Percentiles rank a stretch among this genome's conserved stretches.
These are phyloP conservation scores for Myzus persicae DNA, from an alignment of 1,140 invertebrate genomes.

Conservation along the genomic window DNA sequence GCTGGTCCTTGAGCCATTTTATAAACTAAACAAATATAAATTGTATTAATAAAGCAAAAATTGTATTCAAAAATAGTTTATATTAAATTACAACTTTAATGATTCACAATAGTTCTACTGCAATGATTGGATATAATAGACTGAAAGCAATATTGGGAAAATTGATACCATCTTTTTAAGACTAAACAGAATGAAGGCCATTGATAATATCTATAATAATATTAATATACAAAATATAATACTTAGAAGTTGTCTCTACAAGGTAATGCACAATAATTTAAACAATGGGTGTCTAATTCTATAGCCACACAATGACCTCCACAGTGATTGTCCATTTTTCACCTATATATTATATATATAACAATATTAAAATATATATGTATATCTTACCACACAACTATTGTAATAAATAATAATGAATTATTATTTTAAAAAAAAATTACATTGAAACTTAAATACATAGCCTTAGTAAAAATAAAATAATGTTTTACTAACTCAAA, in stretches of 20 bases:
- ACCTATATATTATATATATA: not conserved
- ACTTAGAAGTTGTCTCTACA: conserved; percentile 57
- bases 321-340: not conserved
- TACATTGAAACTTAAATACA: not conserved
- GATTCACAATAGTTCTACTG: not conserved
- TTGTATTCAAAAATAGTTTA: not conserved
- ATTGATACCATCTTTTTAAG: not conserved
- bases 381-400: not conserved
- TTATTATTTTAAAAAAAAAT: not conserved
- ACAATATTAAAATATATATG: not conserved
- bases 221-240: not conserved
- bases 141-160: not conserved
- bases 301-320: conserved; percentile 64
- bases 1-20: conserved; percentile 70
- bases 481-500: not conserved
- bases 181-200: not conserved
- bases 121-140: not conserved
- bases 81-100: conserved; percentile 48
- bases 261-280: conserved; percentile 64
- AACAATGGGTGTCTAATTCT: conserved; percentile 67
- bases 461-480: not conserved
- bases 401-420: not conserved
- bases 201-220: not conserved
- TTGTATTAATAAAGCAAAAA: not conserved
- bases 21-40: conserved; percentile 51